These are phyloP conservation scores for Mycalesis mineus DNA, from an alignment of 2,888 invertebrate species.

Conservation along the genomic window DNA sequence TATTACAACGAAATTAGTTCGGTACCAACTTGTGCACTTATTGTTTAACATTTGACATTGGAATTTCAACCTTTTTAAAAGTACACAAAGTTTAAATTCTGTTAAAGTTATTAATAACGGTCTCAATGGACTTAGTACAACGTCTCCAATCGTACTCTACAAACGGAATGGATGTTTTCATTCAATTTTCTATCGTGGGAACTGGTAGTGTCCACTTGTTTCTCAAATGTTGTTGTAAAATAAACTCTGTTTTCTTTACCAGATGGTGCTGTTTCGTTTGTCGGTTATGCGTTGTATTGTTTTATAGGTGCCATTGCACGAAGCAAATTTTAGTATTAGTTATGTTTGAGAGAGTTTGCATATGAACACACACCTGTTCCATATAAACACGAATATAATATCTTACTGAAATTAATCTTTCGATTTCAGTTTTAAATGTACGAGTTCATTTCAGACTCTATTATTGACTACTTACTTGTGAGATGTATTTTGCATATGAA, in stretches of 20 bases:
- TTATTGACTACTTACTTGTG: not conserved
- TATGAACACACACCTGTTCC: too few species aligned
- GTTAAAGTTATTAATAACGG: conserved; percentile 11
- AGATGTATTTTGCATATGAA: too few species aligned
- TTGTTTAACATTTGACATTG: not conserved
- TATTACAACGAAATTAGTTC: conserved; percentile 24
- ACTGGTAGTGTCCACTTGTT: conserved; percentile 25
- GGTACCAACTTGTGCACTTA: conserved; percentile 7
- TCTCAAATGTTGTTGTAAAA: conserved; percentile 1
- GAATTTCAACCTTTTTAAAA: not conserved
- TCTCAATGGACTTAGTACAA: conserved; percentile 24
- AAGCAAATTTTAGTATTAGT: conserved; percentile 9
- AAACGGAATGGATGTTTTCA: conserved; percentile 34
- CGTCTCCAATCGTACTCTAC: conserved; percentile 28
- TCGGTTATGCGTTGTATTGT: not conserved
- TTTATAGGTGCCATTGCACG: conserved; percentile 11
- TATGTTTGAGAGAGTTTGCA: not conserved
- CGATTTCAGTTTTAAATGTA: too few species aligned
- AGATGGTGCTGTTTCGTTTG: conserved; percentile 11
- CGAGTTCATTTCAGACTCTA: not conserved
- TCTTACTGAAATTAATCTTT: too few species aligned
- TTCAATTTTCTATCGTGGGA: conserved; percentile 35
- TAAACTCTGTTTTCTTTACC: conserved; percentile 1
- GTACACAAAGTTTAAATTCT: conserved; percentile 10
- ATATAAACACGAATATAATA: too few species aligned